Evolutionary conservation across 2,888 invertebrate species (phyloP).

Genomic region (Ornithoptera priamus): DNA sequence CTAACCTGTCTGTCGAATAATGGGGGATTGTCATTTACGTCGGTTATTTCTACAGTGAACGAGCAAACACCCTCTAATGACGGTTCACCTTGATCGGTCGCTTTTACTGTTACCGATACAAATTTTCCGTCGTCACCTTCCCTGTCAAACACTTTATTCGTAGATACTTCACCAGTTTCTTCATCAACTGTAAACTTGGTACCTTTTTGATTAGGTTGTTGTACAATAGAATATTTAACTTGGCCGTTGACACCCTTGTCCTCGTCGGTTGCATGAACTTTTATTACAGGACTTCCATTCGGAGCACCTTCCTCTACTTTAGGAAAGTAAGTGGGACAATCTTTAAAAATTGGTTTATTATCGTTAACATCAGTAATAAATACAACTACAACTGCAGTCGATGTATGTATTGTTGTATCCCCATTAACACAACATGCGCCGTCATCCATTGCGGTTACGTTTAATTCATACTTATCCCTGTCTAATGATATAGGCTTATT

Average conservation of each 20-base stretch:
- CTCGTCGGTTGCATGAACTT: constrained; percentile 96
- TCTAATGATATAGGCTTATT: constrained; percentile 92
- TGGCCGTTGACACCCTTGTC: constrained; percentile 98
- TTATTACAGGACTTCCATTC: constrained; percentile 95
- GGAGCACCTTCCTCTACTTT: constrained; percentile 97
- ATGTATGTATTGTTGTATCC: constrained; percentile 92
- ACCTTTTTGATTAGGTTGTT: constrained; percentile 96
- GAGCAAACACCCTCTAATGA: constrained; percentile 98
- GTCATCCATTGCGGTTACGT: constrained; percentile 98
- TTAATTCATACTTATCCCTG: constrained; percentile 96
- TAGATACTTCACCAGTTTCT: constrained; percentile 96
- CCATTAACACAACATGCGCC: constrained; percentile 97
- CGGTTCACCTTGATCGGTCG: constrained; percentile 99
- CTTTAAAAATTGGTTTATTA: constrained; percentile 97
- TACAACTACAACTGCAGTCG: constrained; percentile 96
- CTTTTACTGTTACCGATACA: constrained; percentile 97
- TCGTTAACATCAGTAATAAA: constrained; percentile 98
- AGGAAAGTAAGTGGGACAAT: constrained; percentile 94
- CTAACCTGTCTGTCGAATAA: constrained; percentile 95
- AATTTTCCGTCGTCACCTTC: constrained; percentile 98
- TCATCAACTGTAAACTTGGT: constrained; percentile 97
- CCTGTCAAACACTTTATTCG: constrained; percentile 97
- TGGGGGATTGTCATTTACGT: constrained; percentile 98
- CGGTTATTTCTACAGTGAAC: constrained; percentile 98
- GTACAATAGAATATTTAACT: constrained; percentile 98